Conservation (phyloP, 2,888 invertebrate genomes). For the Catocala fraxini region DNA sequence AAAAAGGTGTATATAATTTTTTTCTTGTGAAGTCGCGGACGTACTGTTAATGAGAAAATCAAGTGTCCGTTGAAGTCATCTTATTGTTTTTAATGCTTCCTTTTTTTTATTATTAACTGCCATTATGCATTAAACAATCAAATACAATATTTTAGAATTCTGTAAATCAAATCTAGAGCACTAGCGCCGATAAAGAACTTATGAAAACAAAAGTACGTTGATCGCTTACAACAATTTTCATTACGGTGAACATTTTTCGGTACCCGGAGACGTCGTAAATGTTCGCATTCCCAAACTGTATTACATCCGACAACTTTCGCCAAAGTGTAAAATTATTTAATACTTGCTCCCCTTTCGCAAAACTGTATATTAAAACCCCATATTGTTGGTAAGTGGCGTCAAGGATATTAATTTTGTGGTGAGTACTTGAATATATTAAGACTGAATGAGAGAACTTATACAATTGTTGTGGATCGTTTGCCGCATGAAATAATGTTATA, state of each 20-base stretch:
- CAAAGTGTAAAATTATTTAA: slow-evolving; percentile 31
- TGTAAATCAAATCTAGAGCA: neutral
- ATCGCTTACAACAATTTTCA: slow-evolving; percentile 27
- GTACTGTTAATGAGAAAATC: no score
- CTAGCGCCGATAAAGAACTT: slow-evolving; percentile 1
- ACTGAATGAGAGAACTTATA: neutral
- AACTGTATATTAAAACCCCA: slow-evolving; percentile 19
- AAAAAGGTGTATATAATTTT: no score
- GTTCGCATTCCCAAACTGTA: slow-evolving; percentile 29
- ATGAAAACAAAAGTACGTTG: slow-evolving; percentile 17
- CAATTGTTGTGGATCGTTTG: neutral
- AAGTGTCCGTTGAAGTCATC: no score
- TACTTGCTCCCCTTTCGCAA: slow-evolving; percentile 1
- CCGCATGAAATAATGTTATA: no score
- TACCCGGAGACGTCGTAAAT: slow-evolving; percentile 1
- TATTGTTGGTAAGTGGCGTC: slow-evolving; percentile 9
- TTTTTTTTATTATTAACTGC: no score
- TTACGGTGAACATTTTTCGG: slow-evolving; percentile 19
- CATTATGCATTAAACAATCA: no score
- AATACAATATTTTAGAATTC: no score
- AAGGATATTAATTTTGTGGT: slow-evolving; percentile 10
- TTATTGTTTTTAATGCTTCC: no score
- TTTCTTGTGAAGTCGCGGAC: no score
- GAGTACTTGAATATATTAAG: neutral
- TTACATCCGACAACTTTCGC: slow-evolving; percentile 21